Evolutionary conservation across 2,797 vertebrate genomes (phyloP).

Genomic region (Pseudomugil gertrudae): DNA sequence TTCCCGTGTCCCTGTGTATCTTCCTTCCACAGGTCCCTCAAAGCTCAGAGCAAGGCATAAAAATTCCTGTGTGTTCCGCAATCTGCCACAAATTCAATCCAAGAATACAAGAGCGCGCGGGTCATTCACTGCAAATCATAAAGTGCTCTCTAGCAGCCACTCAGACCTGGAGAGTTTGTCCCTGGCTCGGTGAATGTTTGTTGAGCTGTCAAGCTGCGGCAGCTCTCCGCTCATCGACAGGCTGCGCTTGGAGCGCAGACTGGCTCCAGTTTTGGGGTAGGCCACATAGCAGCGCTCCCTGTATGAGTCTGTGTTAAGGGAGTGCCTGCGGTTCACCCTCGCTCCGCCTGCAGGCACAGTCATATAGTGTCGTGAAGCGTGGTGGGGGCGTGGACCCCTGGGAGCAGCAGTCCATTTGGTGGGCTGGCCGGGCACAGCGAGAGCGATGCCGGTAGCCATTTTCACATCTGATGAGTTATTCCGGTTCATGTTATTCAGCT

Average conservation of each 20-base stretch:
- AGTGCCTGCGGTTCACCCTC: conserved; percentile 88
- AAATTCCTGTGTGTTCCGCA: conserved; percentile 61
- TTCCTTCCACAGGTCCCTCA: conserved; percentile 58
- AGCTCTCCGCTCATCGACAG: conserved; percentile 92
- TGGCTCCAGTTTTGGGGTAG: conserved; percentile 73
- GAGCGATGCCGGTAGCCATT: conserved; percentile 59
- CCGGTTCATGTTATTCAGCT: conserved; percentile 92
- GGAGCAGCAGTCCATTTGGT: conserved; percentile 79
- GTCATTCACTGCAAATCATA: conserved; percentile 81
- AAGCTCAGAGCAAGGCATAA: conserved; percentile 63
- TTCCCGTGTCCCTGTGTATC: conserved; percentile 54
- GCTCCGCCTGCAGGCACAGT: conserved; percentile 87
- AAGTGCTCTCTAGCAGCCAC: conserved; percentile 94
- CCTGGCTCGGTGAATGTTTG: conserved; percentile 78
- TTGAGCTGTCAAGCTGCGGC: conserved; percentile 78
- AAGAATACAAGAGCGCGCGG: conserved; percentile 58
- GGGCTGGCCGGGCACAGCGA: conserved; percentile 67
- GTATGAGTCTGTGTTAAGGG: conserved; percentile 86
- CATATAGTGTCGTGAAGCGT: conserved; percentile 88
- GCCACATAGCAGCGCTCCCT: conserved; percentile 78
- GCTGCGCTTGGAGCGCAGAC: conserved; percentile 89
- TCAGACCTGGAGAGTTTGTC: conserved; percentile 88
- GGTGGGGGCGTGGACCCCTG: conserved; percentile 83
- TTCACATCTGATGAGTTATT: conserved; percentile 92
- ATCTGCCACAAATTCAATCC: conserved; percentile 58